Evolutionary conservation across 2,797 vertebrate genomes (phyloP).

Genomic region (Sebastolobus alascanus): DNA sequence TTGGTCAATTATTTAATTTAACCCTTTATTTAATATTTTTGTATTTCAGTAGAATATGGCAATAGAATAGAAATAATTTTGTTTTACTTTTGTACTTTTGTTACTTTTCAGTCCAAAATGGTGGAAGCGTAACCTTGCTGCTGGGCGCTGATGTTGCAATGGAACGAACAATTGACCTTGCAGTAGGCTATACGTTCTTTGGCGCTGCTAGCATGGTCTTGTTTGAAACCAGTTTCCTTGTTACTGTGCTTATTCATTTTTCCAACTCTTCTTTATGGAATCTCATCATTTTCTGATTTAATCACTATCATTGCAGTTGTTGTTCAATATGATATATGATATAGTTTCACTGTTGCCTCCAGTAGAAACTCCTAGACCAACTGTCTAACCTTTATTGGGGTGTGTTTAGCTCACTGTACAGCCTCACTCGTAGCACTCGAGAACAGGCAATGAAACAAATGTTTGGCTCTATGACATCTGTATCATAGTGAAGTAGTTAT

Average conservation of each 20-base stretch:
- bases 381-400: background rate
- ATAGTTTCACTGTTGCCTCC: background rate
- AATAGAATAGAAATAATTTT: no score
- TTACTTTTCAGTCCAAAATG: no score
- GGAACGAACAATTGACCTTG: no score
- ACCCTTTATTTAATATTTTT: no score
- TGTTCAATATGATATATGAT: background rate
- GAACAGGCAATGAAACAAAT: slow-evolving; percentile 17
- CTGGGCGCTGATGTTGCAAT: no score
- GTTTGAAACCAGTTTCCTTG: background rate
- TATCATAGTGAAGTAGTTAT: slow-evolving; percentile 4
- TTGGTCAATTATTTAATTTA: background rate
- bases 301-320: no score
- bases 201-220: background rate
- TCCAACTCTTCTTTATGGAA: background rate
- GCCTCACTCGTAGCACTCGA: fast-evolving
- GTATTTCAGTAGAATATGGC: no score
- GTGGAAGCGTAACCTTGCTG: no score
- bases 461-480: background rate
- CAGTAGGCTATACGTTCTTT: no score
- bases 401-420: background rate
- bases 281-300: no score
- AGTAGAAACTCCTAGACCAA: background rate
- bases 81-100: no score
- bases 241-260: background rate